Evolutionary conservation across 2,113 vertebrate genomes (phyloP).

Genomic region (Pseudopipra pipra): DNA sequence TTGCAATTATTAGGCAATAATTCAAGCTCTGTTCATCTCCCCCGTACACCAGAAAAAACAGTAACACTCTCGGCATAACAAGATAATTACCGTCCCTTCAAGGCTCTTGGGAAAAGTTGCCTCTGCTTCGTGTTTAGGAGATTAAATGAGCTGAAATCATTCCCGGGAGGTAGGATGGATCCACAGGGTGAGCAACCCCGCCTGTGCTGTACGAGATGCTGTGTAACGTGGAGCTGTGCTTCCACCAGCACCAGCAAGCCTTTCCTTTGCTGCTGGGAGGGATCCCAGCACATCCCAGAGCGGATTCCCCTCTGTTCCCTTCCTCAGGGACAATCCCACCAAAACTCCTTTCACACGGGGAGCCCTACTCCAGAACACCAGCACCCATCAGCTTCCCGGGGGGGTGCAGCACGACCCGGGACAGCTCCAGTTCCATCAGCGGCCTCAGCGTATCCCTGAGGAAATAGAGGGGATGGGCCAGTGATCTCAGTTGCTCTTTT

Average conservation of each 20-base stretch:
- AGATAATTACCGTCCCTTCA: background rate
- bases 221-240: accelerated
- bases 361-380: background rate
- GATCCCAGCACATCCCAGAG: background rate
- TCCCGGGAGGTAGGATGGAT: background rate
- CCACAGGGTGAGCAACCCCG: background rate
- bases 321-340: background rate
- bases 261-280: background rate
- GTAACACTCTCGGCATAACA: background rate
- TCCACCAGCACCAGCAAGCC: background rate
- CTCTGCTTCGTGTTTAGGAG: background rate
- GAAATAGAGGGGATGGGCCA: background rate
- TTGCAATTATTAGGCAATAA: background rate
- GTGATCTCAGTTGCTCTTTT: background rate
- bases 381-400: background rate
- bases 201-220: background rate
- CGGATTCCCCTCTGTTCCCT: background rate
- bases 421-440: background rate
- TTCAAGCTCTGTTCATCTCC: background rate
- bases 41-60: background rate
- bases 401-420: background rate
- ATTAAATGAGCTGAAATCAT: background rate
- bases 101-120: background rate
- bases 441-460: background rate
- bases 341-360: background rate